Conservation (phyloP, 2,113 vertebrate species). For the Gymnorhina tibicen region DNA sequence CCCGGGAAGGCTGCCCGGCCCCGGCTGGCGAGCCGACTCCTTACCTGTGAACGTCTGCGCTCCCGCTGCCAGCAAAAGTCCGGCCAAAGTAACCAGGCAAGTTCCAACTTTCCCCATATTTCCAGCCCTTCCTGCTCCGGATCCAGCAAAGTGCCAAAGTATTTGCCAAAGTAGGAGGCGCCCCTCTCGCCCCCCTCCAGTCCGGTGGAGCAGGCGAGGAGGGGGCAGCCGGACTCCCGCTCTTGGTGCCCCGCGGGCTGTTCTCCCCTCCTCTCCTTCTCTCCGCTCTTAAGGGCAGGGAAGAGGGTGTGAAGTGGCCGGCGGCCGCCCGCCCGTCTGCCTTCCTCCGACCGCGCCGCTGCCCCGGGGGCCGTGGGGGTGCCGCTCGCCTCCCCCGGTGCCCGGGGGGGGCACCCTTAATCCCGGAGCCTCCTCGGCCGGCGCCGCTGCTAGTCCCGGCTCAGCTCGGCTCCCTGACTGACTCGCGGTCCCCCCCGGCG, state of each 20-base stretch:
- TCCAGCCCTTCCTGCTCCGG: slow-evolving; percentile 31
- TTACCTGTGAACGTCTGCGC: slow-evolving; percentile 77
- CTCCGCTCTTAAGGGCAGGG: background rate
- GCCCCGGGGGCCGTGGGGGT: background rate
- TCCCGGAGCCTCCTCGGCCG: background rate
- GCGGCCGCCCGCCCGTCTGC: background rate
- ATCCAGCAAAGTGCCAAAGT: slow-evolving; percentile 36
- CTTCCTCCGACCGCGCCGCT: background rate
- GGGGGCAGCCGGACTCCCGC: background rate
- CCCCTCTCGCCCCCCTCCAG: slow-evolving; percentile 7
- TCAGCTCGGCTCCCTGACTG: slow-evolving; percentile 54
- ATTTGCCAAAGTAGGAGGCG: slow-evolving; percentile 20
- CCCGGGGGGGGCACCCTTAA: background rate
- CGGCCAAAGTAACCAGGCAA: slow-evolving; percentile 78
- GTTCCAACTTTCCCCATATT: slow-evolving; percentile 75
- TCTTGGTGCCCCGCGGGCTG: background rate
- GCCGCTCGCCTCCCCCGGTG: background rate
- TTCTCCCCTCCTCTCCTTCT: background rate
- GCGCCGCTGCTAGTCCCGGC: background rate
- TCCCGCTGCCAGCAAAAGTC: slow-evolving; percentile 71
- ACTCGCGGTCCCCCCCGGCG: slow-evolving; percentile 69
- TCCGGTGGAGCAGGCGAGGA: background rate
- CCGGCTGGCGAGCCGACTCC: background rate
- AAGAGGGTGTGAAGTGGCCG: background rate
- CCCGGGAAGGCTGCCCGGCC: background rate